These are phyloP conservation scores for Acanthococcus lagerstroemiae DNA, from an alignment of 2,888 invertebrate genomes.

Conservation along the genomic window DNA sequence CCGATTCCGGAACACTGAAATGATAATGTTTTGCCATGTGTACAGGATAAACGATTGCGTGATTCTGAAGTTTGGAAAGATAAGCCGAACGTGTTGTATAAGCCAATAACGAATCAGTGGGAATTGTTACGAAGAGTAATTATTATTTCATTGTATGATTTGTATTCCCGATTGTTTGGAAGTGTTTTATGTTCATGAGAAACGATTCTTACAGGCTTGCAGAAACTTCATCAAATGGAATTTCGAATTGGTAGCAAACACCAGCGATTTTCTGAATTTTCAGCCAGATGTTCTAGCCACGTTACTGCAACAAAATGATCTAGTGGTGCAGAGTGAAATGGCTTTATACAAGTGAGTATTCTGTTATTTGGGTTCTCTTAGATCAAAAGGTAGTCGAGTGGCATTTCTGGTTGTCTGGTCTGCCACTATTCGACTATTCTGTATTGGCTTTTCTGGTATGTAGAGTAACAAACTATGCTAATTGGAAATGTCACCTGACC, in stretches of 20 bases:
- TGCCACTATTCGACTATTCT: no score
- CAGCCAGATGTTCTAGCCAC: conserved; percentile 67
- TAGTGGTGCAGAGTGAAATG: conserved; percentile 83
- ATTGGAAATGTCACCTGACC: no score
- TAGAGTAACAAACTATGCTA: no score
- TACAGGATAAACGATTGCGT: no score
- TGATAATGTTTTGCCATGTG: no score
- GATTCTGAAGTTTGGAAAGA: no score
- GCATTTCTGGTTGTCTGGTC: no score
- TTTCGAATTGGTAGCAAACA: conserved; percentile 68
- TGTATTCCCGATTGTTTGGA: not conserved
- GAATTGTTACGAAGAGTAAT: conserved; percentile 7
- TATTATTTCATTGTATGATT: not conserved
- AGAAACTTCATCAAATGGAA: conserved; percentile 85
- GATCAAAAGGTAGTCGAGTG: no score
- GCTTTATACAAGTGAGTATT: conserved; percentile 55
- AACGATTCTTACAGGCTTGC: conserved; percentile 48
- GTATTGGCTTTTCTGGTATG: no score
- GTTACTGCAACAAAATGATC: conserved; percentile 71
- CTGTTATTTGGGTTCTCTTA: not conserved
- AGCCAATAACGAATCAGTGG: conserved; percentile 20
- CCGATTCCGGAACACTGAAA: no score
- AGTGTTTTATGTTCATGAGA: not conserved
- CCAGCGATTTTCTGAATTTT: conserved; percentile 68
- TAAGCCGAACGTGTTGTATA: no score